Percentiles rank a stretch among this genome's conserved stretches.
Conservation (phyloP, 2,113 vertebrate species). For the Mastomys natalensis region DNA sequence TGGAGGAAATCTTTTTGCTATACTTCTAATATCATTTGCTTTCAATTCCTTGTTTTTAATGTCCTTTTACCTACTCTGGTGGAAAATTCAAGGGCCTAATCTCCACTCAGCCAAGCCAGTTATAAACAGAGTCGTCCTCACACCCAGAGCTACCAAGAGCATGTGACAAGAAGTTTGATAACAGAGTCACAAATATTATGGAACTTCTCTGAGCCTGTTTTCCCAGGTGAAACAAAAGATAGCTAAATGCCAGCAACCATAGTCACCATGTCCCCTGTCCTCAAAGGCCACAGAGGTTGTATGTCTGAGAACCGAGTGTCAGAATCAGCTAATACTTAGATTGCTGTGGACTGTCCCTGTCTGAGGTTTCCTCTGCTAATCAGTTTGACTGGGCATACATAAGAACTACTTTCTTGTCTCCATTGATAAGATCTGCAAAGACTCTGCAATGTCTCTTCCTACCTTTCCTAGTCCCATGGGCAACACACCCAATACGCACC, state of each 20-base stretch:
- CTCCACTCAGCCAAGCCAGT: background rate
- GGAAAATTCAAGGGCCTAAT: background rate
- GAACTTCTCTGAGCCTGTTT: slow-evolving; percentile 12
- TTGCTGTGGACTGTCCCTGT: background rate
- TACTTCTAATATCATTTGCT: slow-evolving; percentile 1
- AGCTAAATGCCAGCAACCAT: background rate
- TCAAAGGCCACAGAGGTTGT: background rate
- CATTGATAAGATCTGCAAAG: background rate
- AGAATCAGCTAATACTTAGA: background rate
- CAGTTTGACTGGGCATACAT: background rate
- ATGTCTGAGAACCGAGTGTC: background rate
- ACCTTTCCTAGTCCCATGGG: background rate
- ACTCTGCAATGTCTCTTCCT: background rate
- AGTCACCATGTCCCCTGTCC: background rate
- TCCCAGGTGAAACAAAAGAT: background rate
- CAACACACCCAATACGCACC: background rate
- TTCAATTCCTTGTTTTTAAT: slow-evolving; percentile 1
- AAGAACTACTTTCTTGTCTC: background rate
- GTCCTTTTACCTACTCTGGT: background rate
- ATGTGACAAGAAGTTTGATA: background rate
- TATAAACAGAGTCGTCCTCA: slow-evolving; percentile 17
- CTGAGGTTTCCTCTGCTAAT: background rate
- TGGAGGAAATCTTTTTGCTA: background rate
- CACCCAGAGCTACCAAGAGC: background rate
- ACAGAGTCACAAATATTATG: background rate